Conservation (phyloP, 2,888 invertebrate genomes). For the Amphimallon solstitiale region DNA sequence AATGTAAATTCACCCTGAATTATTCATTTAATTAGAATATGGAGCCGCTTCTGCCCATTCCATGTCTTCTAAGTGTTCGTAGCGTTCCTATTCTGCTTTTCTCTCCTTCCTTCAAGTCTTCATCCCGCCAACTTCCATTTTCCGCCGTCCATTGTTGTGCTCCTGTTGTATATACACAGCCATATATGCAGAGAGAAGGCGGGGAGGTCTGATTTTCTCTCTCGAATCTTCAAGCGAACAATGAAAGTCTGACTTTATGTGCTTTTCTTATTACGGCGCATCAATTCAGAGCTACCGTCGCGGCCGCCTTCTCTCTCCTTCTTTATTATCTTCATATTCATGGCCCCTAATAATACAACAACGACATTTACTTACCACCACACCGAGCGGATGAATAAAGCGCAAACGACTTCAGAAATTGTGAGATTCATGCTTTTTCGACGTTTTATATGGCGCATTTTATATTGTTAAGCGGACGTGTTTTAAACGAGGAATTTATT, state of each 20-base stretch:
- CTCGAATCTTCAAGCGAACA: background rate
- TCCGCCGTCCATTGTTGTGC: background rate
- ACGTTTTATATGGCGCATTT: constrained; percentile 16
- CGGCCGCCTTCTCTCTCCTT: background rate
- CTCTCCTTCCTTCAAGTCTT: constrained; percentile 5
- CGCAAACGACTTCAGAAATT: constrained; percentile 19
- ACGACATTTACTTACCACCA: constrained; percentile 11
- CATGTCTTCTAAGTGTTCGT: constrained; percentile 38
- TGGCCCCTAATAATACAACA: constrained; percentile 27
- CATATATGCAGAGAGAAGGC: background rate
- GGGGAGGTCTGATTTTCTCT: background rate
- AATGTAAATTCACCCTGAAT: constrained; percentile 50
- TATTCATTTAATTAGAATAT: constrained; percentile 52
- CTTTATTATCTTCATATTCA: constrained; percentile 29
- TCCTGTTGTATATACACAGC: background rate
- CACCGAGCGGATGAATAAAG: constrained; percentile 23
- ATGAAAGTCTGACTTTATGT: constrained; percentile 31
- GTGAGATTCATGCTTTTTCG: constrained; percentile 16
- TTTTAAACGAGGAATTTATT: background rate
- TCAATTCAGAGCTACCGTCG: constrained; percentile 16
- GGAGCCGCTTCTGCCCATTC: constrained; percentile 45
- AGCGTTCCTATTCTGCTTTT: constrained; percentile 15
- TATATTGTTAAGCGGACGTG: constrained; percentile 10
- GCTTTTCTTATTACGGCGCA: constrained; percentile 32
- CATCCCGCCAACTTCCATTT: constrained; percentile 2